A percentile compares a stretch with the other conserved stretches of the same genome.
phyloP scores from a whole-genome alignment of 1,140 invertebrate species.

The Meloidogyne exigua region DNA sequence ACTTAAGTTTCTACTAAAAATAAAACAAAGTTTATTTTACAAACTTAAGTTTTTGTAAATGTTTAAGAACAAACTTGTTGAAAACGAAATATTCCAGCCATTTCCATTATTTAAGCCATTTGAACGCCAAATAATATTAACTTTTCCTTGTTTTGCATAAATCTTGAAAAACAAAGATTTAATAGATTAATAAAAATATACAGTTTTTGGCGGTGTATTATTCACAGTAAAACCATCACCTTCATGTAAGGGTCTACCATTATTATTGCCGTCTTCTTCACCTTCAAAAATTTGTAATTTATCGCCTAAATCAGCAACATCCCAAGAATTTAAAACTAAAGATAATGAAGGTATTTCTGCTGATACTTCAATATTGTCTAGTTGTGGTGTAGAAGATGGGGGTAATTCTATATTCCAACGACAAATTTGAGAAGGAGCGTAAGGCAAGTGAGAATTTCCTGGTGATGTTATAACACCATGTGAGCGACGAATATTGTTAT shows the following conservation, averaged over 20 bases:
- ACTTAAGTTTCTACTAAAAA: neutral
- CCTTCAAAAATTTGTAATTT: conserved; percentile 78
- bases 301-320: conserved; percentile 23
- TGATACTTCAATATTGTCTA: neutral
- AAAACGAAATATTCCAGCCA: conserved; percentile 86
- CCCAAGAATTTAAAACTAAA: conserved; percentile 23
- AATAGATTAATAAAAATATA: neutral
- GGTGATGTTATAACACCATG: conserved; percentile 53
- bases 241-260: conserved; percentile 80
- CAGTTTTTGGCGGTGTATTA: conserved; percentile 77
- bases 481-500: conserved; percentile 49
- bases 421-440: conserved; percentile 54
- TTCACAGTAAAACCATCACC: conserved; percentile 81
- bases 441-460: conserved; percentile 51
- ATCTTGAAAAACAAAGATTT: conserved; percentile 64
- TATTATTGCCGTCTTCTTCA: conserved; percentile 76
- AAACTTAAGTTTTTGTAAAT: too few relatives aligned
- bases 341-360: conserved; percentile 13
- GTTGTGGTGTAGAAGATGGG: conserved; percentile 30
- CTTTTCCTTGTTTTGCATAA: conserved; percentile 85
- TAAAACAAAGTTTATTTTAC: too few relatives aligned
- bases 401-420: conserved; percentile 56
- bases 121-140: conserved; percentile 81
- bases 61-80: conserved; percentile 71
- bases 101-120: conserved; percentile 79